Evolutionary conservation across 37 sponge, comb jelly and placozoan genomes (phyloP), one percentile per base, ranked within the genome.

Genomic region (Agelas oroides): DNA sequence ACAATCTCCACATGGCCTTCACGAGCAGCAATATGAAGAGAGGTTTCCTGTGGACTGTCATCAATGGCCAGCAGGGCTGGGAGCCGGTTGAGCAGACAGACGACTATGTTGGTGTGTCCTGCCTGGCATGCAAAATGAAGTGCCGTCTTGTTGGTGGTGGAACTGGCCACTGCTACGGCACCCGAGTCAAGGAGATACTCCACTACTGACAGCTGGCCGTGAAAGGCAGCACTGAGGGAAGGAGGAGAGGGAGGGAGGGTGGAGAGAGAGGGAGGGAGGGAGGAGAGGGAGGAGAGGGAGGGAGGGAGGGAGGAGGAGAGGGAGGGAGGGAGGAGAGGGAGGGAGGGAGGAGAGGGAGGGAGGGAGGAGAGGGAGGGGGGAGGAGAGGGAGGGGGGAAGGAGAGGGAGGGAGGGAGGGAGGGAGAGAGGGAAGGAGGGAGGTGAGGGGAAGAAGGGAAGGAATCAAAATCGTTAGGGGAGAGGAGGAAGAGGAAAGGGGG

Each of bases 21-120:
- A 18, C 72, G 77, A 30, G 88, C 82, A 13, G 94, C 94, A 18
- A 89, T 70, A 69, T 90, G 88, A 2, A 94, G 77, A 16, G 94
- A 86, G 37, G 87, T 90, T 20, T 74, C 81, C 21, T 73, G 57
- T 13, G 74, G 87, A 0, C 76, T 70, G 56, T 90, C 82, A 32
- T 90, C 90, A 34, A 59, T 55, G 19, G 31, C 52, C 16, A 94
- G 77, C 15, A 89, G 67, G 8, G 71, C 68, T 14, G 91, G 94
- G 20, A 90, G 75, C 0, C 71, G 14, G 52, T 87, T 74, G 27
- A 90, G 79, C 21, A 93, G 80, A 13, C 54, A 31, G 19, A 67
- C 71, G 13, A 88, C 78, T 3, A 89, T 72, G 8, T 82, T 77
- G 17, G 71, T 75, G 77, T 89, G 78, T 20, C 88, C 88, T 25